Base-by-base conservation (phyloP, 2,113 vertebrate species). In the Laticauda laticaudata region DNA sequence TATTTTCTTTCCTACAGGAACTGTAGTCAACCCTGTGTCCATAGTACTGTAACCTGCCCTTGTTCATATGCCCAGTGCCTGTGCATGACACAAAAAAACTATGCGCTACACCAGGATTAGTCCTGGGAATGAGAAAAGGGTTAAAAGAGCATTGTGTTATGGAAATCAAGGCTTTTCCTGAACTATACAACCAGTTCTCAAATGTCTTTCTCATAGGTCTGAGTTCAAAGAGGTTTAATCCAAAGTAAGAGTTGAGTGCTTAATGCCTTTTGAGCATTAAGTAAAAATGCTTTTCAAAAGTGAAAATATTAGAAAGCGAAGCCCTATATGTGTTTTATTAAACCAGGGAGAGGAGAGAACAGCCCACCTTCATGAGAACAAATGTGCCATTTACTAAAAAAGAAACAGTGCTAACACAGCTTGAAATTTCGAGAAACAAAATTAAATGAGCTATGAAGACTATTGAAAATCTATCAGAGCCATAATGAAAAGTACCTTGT, bases 351-450 rank as follows among this genome's bases (percentile, higher is more conserved):
- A 86, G 5, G 87, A 93, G n/a, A 91, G 11, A 54, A 93, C 11
- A 45, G 45, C 55, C 55, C 54, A 86, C 23, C 43, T 93, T 92
- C 81, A 24, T 21, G 5, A 85, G 43, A 86, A 5, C 87, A 39
- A 93, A 39, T 91, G 87, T 34, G 21, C 90, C 55, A 39, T 89
- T 89, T 91, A 64, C 39, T 88, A 2, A 51, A 55, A 57, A 18
- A 86, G 39, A 39, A 81, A 75, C 61, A 90, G 53, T 64, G 55
- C 54, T 87, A 54, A 14, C 69, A 14, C n/a, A 29, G 54, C n/a
- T 85, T 55, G 20, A 86, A 88, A 88, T 56, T 93, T 61, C 6
- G 45, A 89, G 48, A 92, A 90, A 85, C 53, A 87, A 48, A 89
- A 86, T 89, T 89, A 57, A 87, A 3, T 57, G 87, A 53, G 15